Evolutionary conservation across 2,888 invertebrate genomes (phyloP).

Genomic region (Xylota sylvarum): DNA sequence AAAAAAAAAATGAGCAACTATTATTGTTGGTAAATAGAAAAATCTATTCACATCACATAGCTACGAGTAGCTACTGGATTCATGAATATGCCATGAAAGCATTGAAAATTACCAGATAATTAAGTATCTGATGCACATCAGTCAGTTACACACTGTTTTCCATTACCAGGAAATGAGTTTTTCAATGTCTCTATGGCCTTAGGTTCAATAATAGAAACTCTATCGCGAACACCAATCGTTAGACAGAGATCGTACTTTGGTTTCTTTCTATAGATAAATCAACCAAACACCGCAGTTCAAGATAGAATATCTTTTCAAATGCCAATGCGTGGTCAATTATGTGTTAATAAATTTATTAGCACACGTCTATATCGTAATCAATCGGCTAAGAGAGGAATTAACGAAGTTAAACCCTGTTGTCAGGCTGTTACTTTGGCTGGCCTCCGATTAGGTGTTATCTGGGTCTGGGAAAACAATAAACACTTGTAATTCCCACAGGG

Average conservation of each 20-base stretch:
- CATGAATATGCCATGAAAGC: background rate
- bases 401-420: constrained; percentile 21
- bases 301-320: constrained; percentile 42
- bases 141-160: background rate
- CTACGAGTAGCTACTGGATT: background rate
- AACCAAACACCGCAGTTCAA: constrained; percentile 11
- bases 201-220: background rate
- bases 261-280: background rate
- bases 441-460: constrained; percentile 16
- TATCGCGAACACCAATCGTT: background rate
- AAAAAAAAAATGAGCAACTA: background rate
- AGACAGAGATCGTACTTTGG: background rate
- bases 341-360: constrained; percentile 35
- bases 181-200: constrained; percentile 9
- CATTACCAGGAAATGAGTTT: constrained; percentile 35
- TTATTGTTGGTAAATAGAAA: background rate
- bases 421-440: background rate
- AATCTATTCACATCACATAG: background rate
- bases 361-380: constrained; percentile 13
- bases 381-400: background rate
- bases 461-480: constrained; percentile 2
- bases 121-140: background rate
- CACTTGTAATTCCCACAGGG: constrained; percentile 12
- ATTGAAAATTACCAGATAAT: constrained; percentile 12
- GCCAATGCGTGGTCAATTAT: constrained; percentile 20